These are phyloP conservation scores for Myiothlypis coronata DNA, from an alignment of 2,797 vertebrate species.

Conservation along the genomic window DNA sequence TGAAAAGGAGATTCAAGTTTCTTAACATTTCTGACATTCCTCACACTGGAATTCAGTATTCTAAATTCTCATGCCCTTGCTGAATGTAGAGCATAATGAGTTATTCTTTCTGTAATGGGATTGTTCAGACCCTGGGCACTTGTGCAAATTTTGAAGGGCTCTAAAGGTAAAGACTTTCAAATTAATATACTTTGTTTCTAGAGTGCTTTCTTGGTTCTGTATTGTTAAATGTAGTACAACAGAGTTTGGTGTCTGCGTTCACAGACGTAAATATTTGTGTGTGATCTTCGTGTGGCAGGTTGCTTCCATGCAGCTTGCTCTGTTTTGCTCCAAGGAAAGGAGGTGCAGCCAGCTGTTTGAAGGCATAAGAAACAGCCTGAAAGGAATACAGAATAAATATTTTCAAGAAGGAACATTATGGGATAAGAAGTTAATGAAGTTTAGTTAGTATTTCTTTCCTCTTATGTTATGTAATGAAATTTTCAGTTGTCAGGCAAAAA, in stretches of 20 bases:
- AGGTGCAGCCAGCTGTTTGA: background rate
- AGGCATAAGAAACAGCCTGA: background rate
- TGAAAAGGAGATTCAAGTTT: background rate
- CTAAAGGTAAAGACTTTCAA: background rate
- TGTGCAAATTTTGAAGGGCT: background rate
- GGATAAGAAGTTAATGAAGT: background rate
- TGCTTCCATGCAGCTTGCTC: background rate
- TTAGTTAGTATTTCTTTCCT: background rate
- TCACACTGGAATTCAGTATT: background rate
- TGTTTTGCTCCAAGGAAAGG: background rate
- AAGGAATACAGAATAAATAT: background rate
- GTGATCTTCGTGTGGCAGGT: fast-evolving
- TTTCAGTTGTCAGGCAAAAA: background rate
- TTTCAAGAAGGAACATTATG: background rate
- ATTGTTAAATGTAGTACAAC: background rate
- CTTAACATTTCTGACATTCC: background rate
- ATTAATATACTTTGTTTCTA: background rate
- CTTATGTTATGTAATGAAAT: background rate
- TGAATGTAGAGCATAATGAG: background rate
- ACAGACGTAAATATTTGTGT: background rate
- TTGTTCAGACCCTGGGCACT: background rate
- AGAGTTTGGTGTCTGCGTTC: background rate
- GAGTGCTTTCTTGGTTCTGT: background rate
- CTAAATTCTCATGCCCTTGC: background rate
- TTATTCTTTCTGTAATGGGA: background rate